These are phyloP conservation scores for Eupristina koningsbergeri DNA, from an alignment of 1,140 invertebrate species.

Conservation along the genomic window DNA sequence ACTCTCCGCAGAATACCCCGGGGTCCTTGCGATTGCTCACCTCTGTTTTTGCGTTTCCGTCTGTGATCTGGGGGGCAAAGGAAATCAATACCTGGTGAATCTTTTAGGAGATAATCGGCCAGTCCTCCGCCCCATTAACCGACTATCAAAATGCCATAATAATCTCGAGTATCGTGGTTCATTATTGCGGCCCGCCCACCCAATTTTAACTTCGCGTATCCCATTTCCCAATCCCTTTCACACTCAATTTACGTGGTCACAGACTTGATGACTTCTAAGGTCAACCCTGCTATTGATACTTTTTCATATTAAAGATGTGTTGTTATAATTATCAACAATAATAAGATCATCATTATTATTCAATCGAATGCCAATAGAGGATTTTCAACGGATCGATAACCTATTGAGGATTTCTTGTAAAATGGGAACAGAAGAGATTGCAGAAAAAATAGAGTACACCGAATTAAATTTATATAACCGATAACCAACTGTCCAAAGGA, in stretches of 20 bases:
- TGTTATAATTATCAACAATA: too few relatives aligned
- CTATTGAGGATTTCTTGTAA: too few relatives aligned
- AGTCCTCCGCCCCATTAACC: not conserved
- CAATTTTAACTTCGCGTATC: not conserved
- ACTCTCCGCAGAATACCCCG: slow-evolving; percentile 92
- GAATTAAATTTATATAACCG: not conserved
- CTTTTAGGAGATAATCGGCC: not conserved
- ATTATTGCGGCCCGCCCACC: too few relatives aligned
- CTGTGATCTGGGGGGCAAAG: slow-evolving; percentile 79
- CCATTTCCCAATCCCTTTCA: not conserved
- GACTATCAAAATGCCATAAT: slow-evolving; percentile 32
- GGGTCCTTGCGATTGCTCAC: slow-evolving; percentile 88
- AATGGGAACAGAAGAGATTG: too few relatives aligned
- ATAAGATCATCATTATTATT: too few relatives aligned
- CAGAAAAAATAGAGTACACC: too few relatives aligned
- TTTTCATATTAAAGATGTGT: too few relatives aligned
- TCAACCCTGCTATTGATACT: too few relatives aligned
- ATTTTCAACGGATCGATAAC: too few relatives aligned
- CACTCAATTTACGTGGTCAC: not conserved
- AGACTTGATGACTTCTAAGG: too few relatives aligned
- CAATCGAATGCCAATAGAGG: too few relatives aligned
- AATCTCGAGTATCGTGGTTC: not conserved
- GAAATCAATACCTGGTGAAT: not conserved
- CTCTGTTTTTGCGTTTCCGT: slow-evolving; percentile 89
- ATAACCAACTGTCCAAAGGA: not conserved